Conservation (phyloP, 2,797 vertebrate species). For the Calcarius lapponicus region DNA sequence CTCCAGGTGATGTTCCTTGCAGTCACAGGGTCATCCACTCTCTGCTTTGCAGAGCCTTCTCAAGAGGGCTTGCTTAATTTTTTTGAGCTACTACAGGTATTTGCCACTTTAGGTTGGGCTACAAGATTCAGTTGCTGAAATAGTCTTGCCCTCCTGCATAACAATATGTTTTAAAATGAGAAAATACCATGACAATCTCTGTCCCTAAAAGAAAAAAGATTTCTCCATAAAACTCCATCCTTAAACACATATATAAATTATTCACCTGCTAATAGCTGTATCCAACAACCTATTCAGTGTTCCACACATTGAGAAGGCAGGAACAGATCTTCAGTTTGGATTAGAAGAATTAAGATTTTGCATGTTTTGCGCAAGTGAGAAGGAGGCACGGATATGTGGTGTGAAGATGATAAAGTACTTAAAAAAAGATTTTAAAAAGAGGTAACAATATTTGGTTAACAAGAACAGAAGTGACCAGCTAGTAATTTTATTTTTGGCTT, state of each 20-base stretch:
- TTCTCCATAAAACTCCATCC: background rate
- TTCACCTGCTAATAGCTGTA: background rate
- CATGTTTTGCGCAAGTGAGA: background rate
- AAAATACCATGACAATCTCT: background rate
- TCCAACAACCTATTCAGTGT: background rate
- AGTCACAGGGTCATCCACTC: rapidly evolving
- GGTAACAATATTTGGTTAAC: background rate
- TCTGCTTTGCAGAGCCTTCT: background rate
- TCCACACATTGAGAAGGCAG: background rate
- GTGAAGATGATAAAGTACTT: background rate
- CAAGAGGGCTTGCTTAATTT: background rate
- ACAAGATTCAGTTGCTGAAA: background rate
- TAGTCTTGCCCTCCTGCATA: background rate
- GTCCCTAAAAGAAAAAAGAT: background rate
- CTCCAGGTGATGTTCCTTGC: background rate
- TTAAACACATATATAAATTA: background rate
- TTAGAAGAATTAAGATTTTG: background rate
- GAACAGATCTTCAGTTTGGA: background rate
- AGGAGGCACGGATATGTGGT: background rate
- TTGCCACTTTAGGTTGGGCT: background rate
- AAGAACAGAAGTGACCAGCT: background rate
- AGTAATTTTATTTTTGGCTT: background rate
- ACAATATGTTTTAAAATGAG: background rate
- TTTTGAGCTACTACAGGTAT: background rate
- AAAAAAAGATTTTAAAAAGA: background rate